Conservation (phyloP, 2,113 vertebrate genomes). For the Prolemur simus region DNA sequence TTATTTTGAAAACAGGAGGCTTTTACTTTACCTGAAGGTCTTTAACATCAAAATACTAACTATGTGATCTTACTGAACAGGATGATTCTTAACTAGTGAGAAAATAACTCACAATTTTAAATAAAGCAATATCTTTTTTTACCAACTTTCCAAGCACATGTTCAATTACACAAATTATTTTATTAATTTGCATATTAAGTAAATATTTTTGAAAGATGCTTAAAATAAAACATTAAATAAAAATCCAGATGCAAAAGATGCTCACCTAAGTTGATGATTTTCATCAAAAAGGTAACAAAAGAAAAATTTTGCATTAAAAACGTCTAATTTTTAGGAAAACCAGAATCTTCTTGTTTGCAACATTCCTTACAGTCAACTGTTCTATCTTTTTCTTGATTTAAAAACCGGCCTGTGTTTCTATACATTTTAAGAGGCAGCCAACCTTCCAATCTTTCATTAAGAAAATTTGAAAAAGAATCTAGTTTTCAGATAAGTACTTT, state of each 20-base stretch:
- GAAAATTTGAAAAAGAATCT: conserved; percentile 33
- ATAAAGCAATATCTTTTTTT: neutral
- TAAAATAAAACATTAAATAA: neutral
- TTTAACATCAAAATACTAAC: neutral
- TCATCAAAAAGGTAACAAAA: neutral
- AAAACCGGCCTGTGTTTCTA: neutral
- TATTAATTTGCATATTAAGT: neutral
- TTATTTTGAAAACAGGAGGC: neutral
- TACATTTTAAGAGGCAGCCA: neutral
- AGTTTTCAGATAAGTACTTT: conserved; percentile 56
- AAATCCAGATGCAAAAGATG: neutral
- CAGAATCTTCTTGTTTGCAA: neutral
- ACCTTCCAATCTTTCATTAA: neutral
- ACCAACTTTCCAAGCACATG: neutral
- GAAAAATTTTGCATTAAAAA: neutral
- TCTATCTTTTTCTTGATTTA: neutral
- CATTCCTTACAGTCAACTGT: neutral
- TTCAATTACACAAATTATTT: neutral
- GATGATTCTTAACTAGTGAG: neutral
- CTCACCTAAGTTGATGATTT: neutral
- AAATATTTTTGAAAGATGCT: neutral
- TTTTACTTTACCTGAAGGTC: neutral
- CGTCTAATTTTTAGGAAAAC: neutral
- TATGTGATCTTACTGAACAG: neutral
- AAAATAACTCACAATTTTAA: neutral